Evolutionary conservation across 2,888 invertebrate species (phyloP), one percentile per base, ranked within the genome.

Genomic region (Apodemia hepburni): DNA sequence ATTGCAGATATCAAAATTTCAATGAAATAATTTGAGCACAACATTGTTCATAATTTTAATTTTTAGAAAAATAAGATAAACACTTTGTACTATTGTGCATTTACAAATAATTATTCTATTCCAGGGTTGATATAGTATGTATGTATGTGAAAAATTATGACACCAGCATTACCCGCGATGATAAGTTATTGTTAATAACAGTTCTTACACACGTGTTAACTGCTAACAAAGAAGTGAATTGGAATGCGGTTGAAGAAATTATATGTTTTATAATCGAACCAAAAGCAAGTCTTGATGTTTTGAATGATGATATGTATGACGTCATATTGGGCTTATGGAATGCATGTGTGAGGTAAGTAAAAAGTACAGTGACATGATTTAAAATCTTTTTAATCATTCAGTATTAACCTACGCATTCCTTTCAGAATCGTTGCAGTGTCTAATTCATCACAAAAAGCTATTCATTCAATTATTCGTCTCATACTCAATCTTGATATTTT

Each of bases 281-380:
- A 59, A 61, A 58, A n/a, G 35, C 8, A 59, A 11, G 58, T 63
- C 7, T 9, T 58, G 47, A 54, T 7, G 58, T 27, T 12, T 1
- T 51, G 17, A 12, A 45, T 8, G 62, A 66, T 15, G 17, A 58
- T 60, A 12, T 38, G 38, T 45, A 47, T 29, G 63, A 68, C 22
- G 45, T 60, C 58, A 57, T 66, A 54, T 38, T 69, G 17, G 75
- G 76, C 1, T 67, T 92, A 3, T 92, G 90, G 90, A 89, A 84
- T 71, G 77, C 82, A 8, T 85, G 85, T 73, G 80, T 89, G 11
- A 85, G 91, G 92, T 88, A 73, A 75, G 71, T 63, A 27, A 61
- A n/a, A 29, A 54, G n/a, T 22, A 0, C 15, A 49, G 11, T 15
- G 4, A 38, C 38, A 38, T 38, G 12, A 12, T 38, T 38, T 12